Evolutionary conservation across 2,113 vertebrate species (phyloP), one percentile per base, ranked within the genome.

Genomic region (Pangasianodon hypophthalmus): DNA sequence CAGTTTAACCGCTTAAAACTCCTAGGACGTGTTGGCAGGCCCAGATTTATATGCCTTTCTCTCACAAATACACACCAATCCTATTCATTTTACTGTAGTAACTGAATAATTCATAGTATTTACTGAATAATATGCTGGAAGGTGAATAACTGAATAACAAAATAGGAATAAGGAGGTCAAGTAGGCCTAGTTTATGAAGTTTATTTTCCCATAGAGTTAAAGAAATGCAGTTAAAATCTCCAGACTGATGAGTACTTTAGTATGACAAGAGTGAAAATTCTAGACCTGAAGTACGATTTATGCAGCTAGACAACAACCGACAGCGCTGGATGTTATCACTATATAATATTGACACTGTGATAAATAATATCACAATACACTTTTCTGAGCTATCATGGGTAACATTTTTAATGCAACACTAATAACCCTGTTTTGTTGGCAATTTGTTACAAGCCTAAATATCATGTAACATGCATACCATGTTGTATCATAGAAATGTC

Each of bases 41-140:
- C 14, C 1, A 9, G 7, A 19, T 56, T 21, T 56, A 37, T 56
- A 82, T n/a, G 2, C 26, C 44, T 2, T 48, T 46, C 24, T 48
- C 29, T 82, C 50, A 50, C 80, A 54, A 82, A 82, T 48, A 29
- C 75, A 26, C 24, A 48, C 9, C 21, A 29, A 79, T 79, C 75
- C 44, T 79, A 79, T 48, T n/a, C 48, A 52, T 10, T 56, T n/a
- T 26, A 26, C 24, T 3, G 11, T 29, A 44, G 21, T 46, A 8
- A 58, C 21, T 84, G 54, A 84, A 84, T 58, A 58, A 84, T 41
- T 84, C n/a, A 84, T 24, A 60, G 81, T 60, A 41, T 83, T 41
- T 60, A 84, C 81, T 60, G 48, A 84, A 84, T 84, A 62, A 44
- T 11, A 58, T 83, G 54, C 32, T 24, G 58, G 41, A 62, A 29